Evolutionary conservation across 2,797 vertebrate species (phyloP).

Genomic region (Phrynocephalus guinanensis): DNA sequence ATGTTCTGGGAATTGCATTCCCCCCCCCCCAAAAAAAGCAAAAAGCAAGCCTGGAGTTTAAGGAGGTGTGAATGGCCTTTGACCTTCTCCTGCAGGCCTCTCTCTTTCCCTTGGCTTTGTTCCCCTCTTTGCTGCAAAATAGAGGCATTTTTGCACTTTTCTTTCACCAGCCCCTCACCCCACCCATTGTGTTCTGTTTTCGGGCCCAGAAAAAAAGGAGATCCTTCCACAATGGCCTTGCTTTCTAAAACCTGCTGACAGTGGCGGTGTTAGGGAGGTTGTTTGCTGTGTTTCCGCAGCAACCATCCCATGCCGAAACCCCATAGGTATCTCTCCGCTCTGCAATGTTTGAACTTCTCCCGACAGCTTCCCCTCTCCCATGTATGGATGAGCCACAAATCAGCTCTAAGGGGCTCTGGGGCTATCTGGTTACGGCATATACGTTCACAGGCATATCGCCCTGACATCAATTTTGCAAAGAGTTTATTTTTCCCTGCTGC

Average conservation of each 20-base stretch:
- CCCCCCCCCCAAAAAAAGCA: too few species aligned
- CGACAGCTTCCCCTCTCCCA: background rate
- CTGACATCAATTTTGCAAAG: background rate
- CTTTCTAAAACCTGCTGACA: background rate
- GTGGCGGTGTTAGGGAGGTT: background rate
- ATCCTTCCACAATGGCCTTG: background rate
- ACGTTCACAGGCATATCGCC: too few species aligned
- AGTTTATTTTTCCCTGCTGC: background rate
- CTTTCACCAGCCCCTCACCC: background rate
- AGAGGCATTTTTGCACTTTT: background rate
- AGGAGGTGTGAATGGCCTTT: background rate
- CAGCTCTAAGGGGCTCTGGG: background rate
- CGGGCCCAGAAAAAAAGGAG: too few species aligned
- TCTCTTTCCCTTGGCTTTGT: background rate
- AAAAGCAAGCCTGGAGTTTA: too few species aligned
- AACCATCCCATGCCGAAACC: background rate
- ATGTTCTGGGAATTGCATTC: too few species aligned
- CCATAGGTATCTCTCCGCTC: background rate
- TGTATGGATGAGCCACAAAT: background rate
- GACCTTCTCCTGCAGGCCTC: background rate
- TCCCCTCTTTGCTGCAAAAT: background rate
- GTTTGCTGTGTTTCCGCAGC: slow-evolving; percentile 31
- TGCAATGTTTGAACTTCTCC: background rate
- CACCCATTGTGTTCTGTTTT: background rate
- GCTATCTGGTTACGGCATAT: background rate